A percentile compares a stretch with the other conserved stretches of the same genome.
Conservation (phyloP, 2,113 vertebrate species). For the Pseudorhombus dupliciocellatus region DNA sequence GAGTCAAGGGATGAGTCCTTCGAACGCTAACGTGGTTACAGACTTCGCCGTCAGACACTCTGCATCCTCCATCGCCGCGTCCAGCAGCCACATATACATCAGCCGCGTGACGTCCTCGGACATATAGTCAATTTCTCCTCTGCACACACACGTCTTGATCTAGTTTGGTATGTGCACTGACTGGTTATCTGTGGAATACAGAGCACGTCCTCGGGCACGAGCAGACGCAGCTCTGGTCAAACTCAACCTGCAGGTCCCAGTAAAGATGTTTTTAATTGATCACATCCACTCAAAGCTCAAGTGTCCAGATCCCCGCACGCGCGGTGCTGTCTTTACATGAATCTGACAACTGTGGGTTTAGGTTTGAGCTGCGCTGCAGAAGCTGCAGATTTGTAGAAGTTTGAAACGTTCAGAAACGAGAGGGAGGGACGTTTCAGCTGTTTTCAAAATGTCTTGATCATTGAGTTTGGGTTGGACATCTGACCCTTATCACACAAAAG, state of each 20-base stretch:
- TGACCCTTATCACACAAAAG: too few species aligned
- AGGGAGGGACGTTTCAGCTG: too few species aligned
- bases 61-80: constrained; percentile 18
- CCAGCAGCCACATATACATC: not conserved
- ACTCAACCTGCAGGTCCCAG: constrained; percentile 28
- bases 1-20: constrained; percentile 5
- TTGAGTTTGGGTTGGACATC: too few species aligned
- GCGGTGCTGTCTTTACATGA: not conserved
- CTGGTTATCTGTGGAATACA: constrained; percentile 46
- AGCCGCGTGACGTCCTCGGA: constrained; percentile 8
- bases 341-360: not conserved
- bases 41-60: constrained; percentile 35
- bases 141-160: not conserved
- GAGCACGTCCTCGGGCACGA: constrained; percentile 46
- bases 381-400: too few species aligned
- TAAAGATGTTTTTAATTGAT: constrained; percentile 18
- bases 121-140: constrained; percentile 9
- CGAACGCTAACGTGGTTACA: constrained; percentile 36
- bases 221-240: constrained; percentile 54
- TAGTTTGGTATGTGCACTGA: not conserved
- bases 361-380: too few species aligned
- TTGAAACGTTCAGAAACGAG: too few species aligned
- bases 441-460: too few species aligned
- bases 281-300: constrained; percentile 33
- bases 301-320: constrained; percentile 2